Percentiles rank a stretch among this genome's conserved stretches.
These are phyloP conservation scores for Anneissia japonica DNA, from an alignment of 35 echinoderm and acorn worm genomes.

Conservation along the genomic window DNA sequence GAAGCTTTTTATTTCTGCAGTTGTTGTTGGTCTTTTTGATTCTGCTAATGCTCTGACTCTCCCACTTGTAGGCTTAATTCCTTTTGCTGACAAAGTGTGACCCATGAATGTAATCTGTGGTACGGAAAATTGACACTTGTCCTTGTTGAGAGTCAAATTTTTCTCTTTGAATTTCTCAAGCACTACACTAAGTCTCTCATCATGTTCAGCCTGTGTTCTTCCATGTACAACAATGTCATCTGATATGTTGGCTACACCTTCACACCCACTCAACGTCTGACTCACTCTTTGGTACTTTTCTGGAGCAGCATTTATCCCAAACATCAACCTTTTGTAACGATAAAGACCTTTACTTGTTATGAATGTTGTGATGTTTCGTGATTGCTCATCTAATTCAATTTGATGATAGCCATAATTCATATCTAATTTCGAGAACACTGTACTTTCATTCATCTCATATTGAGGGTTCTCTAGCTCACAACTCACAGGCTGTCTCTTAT, in stretches of 20 bases:
- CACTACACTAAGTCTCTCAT: constrained; percentile 33
- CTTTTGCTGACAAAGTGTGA: constrained; percentile 39
- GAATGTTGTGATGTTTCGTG: constrained; percentile 46
- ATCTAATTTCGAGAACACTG: neutral
- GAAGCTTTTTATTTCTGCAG: constrained; percentile 54
- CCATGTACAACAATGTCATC: constrained; percentile 69
- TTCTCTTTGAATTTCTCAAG: constrained; percentile 24
- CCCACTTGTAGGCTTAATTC: constrained; percentile 47
- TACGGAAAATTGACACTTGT: constrained; percentile 47
- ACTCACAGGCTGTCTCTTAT: constrained; percentile 47
- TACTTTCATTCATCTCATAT: constrained; percentile 2
- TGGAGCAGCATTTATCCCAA: constrained; percentile 45
- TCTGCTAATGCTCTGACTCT: constrained; percentile 24
- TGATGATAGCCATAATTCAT: constrained; percentile 59
- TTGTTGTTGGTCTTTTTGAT: constrained; percentile 30
- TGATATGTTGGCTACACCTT: constrained; percentile 59
- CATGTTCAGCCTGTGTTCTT: constrained; percentile 22
- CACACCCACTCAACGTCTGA: constrained; percentile 40
- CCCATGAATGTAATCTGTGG: constrained; percentile 49
- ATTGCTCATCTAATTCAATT: neutral
- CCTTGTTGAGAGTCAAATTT: constrained; percentile 45
- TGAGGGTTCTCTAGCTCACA: constrained; percentile 51
- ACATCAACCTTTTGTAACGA: constrained; percentile 40
- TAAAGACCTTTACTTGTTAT: constrained; percentile 57
- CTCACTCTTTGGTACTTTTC: constrained; percentile 56